Conservation (phyloP, 2,113 vertebrate species). For the Macquaria australasica region DNA sequence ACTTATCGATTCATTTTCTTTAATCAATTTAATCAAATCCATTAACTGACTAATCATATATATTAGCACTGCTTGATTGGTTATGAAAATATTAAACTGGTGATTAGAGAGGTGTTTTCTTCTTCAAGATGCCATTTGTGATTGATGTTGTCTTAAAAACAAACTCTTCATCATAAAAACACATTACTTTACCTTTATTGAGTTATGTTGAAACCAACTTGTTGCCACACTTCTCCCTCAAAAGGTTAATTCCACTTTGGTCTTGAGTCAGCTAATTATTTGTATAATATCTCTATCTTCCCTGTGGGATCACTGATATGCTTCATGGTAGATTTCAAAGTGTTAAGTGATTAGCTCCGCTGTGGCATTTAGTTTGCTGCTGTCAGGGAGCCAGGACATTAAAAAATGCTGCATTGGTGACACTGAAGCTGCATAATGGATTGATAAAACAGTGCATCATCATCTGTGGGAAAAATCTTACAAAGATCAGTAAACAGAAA, state of each 20-base stretch:
- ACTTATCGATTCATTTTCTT: not conserved
- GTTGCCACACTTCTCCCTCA: not conserved
- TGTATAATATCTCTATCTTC: not conserved
- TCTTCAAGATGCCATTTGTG: not conserved
- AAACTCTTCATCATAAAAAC: not conserved
- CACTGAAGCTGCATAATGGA: slow-evolving; percentile 1
- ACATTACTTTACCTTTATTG: not conserved
- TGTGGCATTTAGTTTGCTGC: slow-evolving; percentile 22
- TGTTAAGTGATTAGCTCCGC: slow-evolving; percentile 6
- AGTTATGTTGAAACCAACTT: not conserved
- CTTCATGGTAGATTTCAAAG: slow-evolving; percentile 22
- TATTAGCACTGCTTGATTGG: no score
- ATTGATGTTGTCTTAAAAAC: not conserved
- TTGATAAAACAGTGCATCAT: not conserved
- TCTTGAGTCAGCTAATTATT: slow-evolving; percentile 19
- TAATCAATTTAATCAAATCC: not conserved
- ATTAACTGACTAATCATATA: not conserved
- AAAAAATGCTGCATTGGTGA: not conserved
- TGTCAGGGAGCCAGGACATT: slow-evolving; percentile 23
- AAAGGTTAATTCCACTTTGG: not conserved
- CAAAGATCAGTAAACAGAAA: not conserved
- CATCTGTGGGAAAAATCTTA: not conserved
- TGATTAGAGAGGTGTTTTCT: not conserved
- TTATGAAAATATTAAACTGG: not conserved
- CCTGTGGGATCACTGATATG: not conserved